Conservation (phyloP, 2,888 invertebrate genomes). For the Schizaphis graminum region DNA sequence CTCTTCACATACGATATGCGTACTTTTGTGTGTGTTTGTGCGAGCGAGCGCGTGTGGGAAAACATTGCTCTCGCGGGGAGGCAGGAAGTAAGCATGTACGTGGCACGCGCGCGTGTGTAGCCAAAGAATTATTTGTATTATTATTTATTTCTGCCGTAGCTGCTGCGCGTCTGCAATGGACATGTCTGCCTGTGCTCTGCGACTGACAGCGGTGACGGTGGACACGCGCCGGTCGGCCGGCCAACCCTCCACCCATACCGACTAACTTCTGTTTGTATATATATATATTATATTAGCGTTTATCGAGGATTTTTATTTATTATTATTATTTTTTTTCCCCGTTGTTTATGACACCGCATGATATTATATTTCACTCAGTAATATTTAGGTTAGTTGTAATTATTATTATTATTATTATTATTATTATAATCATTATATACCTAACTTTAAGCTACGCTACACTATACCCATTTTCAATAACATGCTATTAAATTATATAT, state of each 20-base stretch:
- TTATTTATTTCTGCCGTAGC: constrained; percentile 53
- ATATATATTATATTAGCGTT: not conserved
- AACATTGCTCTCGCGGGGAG: constrained; percentile 18
- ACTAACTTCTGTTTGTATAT: not conserved
- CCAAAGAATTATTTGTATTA: constrained; percentile 57
- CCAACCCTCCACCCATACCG: constrained; percentile 18
- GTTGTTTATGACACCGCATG: constrained; percentile 8
- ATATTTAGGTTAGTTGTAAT: not conserved
- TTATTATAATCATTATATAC: not conserved
- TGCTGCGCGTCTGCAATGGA: constrained; percentile 58
- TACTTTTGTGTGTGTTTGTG: not conserved
- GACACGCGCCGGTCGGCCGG: constrained; percentile 63
- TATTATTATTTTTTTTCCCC: constrained; percentile 1
- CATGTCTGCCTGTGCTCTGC: constrained; percentile 52
- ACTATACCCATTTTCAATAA: not conserved
- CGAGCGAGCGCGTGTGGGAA: constrained; percentile 24
- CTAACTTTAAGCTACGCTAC: not conserved
- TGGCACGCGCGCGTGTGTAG: constrained; percentile 50
- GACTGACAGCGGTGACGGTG: constrained; percentile 61
- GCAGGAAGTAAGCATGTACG: constrained; percentile 51
- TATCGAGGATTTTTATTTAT: not conserved
- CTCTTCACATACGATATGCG: not conserved
- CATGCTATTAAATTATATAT: not conserved
- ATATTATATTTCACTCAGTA: constrained; percentile 33
- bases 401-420: not conserved